These are phyloP conservation scores for Biston betularia DNA, from an alignment of 2,888 invertebrate species.

Conservation along the genomic window DNA sequence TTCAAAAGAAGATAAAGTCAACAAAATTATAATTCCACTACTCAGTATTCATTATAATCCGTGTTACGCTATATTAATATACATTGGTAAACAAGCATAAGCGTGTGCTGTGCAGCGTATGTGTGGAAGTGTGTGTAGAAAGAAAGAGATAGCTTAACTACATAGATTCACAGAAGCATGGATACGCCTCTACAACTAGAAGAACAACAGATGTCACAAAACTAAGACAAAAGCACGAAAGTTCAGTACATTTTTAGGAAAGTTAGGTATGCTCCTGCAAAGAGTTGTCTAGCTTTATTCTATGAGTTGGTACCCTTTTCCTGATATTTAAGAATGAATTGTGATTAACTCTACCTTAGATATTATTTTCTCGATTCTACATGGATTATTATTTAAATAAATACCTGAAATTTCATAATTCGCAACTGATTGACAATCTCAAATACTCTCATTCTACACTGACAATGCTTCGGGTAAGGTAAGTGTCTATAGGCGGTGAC, in stretches of 20 bases:
- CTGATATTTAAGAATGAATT: background rate
- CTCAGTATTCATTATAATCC: background rate
- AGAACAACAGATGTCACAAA: background rate
- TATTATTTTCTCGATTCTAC: too few relatives aligned
- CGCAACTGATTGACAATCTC: too few relatives aligned
- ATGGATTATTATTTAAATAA: too few relatives aligned
- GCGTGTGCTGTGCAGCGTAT: constrained; percentile 61
- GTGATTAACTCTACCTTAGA: background rate
- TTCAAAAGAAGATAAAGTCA: background rate
- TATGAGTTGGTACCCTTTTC: too few relatives aligned
- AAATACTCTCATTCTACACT: too few relatives aligned
- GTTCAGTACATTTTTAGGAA: too few relatives aligned
- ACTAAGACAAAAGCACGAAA: too few relatives aligned
- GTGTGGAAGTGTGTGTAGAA: constrained; percentile 44
- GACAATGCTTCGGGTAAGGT: too few relatives aligned
- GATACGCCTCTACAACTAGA: constrained; percentile 4
- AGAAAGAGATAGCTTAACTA: constrained; percentile 26
- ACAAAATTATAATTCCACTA: background rate
- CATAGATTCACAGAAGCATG: constrained; percentile 22
- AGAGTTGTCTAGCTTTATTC: too few relatives aligned
- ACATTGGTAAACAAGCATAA: constrained; percentile 49
- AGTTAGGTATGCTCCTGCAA: too few relatives aligned
- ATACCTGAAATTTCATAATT: too few relatives aligned
- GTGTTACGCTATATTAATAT: background rate
- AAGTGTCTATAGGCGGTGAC: too few relatives aligned